A percentile compares a stretch with the other conserved stretches of the same genome.
Conservation (phyloP, 2,888 invertebrate species). For the Sphinx pinastri region DNA sequence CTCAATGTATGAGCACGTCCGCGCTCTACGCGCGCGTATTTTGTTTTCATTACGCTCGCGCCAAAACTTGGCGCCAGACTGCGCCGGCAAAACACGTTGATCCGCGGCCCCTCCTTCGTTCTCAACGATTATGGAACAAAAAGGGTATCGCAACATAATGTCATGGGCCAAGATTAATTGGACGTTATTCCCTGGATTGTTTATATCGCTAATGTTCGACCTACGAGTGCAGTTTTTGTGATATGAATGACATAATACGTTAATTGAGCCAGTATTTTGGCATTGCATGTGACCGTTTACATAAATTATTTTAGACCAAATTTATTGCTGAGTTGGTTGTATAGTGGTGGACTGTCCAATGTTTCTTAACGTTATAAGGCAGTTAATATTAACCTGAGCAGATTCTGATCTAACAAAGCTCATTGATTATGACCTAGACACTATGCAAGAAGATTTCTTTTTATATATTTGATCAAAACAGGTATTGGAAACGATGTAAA, state of each 20-base stretch:
- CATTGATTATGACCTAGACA: too few species aligned
- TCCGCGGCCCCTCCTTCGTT: constrained; percentile 42
- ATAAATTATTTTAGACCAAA: too few species aligned
- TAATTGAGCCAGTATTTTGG: background rate
- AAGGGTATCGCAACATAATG: constrained; percentile 36
- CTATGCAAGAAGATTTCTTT: background rate
- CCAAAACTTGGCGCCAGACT: constrained; percentile 56
- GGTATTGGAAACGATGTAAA: background rate
- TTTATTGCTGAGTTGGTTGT: too few species aligned
- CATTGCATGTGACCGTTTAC: background rate
- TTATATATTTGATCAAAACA: too few species aligned
- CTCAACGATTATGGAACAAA: background rate
- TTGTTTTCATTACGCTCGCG: constrained; percentile 51
- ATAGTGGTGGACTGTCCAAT: too few species aligned
- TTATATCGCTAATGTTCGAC: constrained; percentile 21
- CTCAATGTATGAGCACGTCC: constrained; percentile 53
- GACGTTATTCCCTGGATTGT: constrained; percentile 28
- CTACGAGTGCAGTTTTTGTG: constrained; percentile 9
- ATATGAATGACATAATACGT: background rate
- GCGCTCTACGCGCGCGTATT: constrained; percentile 54
- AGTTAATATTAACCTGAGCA: too few species aligned
- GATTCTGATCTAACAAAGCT: too few species aligned
- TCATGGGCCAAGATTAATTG: constrained; percentile 42
- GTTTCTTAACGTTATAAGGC: too few species aligned
- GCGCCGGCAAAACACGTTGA: constrained; percentile 45